phyloP scores from a whole-genome alignment of 1,140 invertebrate species.

The Zaprionus africanus region DNA sequence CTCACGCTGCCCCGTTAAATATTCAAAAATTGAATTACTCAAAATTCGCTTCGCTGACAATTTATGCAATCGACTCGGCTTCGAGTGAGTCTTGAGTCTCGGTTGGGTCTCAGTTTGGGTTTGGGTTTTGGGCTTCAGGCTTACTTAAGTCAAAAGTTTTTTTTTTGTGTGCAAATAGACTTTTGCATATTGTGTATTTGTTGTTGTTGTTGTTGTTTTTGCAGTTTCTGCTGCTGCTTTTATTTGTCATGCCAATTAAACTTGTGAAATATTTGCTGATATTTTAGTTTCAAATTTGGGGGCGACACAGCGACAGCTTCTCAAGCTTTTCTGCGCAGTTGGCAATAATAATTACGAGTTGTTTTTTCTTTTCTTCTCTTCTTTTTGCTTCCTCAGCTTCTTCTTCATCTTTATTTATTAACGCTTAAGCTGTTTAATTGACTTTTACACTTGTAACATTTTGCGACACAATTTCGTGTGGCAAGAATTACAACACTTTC shows the following conservation, averaged over 20 bases:
- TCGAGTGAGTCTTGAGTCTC: background rate
- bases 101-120: background rate
- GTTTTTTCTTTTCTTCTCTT: background rate
- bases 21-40: conserved; percentile 72
- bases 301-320: background rate
- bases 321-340: conserved; percentile 13
- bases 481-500: conserved; percentile 9
- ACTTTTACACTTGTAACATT: conserved; percentile 30
- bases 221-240: conserved; percentile 31
- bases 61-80: conserved; percentile 41
- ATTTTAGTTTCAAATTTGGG: conserved; percentile 47
- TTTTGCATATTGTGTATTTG: conserved; percentile 29
- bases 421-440: conserved; percentile 33
- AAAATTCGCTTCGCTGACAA: conserved; percentile 44
- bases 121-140: conserved; percentile 9
- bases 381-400: background rate
- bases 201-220: conserved; percentile 1
- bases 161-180: conserved; percentile 45
- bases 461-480: conserved; percentile 1
- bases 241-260: conserved; percentile 69
- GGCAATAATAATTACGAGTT: conserved; percentile 9
- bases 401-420: conserved; percentile 9
- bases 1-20: conserved; percentile 71
- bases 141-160: conserved; percentile 25
- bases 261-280: conserved; percentile 65